Evolutionary conservation across 2,797 vertebrate genomes (phyloP).

Genomic region (Leptoclinus maculatus): DNA sequence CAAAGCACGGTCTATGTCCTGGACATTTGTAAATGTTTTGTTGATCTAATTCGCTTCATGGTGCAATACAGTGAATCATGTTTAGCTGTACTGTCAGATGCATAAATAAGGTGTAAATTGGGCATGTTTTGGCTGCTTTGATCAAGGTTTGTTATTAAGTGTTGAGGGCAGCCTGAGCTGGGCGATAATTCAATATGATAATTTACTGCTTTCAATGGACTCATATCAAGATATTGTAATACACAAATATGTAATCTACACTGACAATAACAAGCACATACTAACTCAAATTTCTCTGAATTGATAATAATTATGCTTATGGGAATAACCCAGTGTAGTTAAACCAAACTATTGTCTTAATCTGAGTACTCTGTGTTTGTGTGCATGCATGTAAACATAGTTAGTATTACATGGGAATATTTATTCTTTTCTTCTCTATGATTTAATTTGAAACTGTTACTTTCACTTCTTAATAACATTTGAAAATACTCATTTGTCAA

Average conservation of each 20-base stretch:
- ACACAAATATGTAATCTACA: neutral
- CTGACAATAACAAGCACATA: neutral
- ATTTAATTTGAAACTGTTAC: neutral
- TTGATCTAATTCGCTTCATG: constrained; percentile 42
- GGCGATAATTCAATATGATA: neutral
- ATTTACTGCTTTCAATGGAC: neutral
- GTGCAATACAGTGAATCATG: constrained; percentile 23
- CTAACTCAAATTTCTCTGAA: neutral
- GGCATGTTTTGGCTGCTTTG: constrained; percentile 22
- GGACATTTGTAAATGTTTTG: constrained; percentile 51
- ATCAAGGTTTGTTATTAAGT: constrained; percentile 20
- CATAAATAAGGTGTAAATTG: constrained; percentile 3
- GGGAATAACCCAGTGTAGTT: neutral
- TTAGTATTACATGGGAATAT: neutral
- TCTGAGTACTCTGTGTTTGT: neutral
- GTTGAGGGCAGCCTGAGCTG: neutral
- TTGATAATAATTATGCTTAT: neutral
- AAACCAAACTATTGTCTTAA: neutral
- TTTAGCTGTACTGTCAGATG: constrained; percentile 25
- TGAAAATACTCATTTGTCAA: no score
- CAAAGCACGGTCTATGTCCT: constrained; percentile 49
- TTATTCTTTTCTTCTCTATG: neutral
- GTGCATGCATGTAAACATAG: neutral
- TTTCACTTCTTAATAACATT: neutral
- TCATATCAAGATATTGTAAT: neutral